Percentiles rank a stretch among this genome's conserved stretches.
These are phyloP conservation scores for Heliopora coerulea DNA, from an alignment of 92 coral and sea anemone species.

Conservation along the genomic window DNA sequence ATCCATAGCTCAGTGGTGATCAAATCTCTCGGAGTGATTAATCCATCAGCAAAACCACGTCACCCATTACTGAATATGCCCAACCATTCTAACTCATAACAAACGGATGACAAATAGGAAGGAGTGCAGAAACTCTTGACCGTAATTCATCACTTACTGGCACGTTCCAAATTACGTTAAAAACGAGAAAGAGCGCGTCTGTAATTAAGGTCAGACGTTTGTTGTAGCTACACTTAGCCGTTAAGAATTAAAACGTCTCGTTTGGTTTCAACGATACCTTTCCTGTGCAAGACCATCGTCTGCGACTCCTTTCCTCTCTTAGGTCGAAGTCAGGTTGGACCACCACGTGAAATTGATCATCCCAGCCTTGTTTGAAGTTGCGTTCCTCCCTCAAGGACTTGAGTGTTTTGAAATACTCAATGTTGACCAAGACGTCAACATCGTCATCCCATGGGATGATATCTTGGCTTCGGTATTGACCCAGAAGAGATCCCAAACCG, in stretches of 20 bases:
- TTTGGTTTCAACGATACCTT: not conserved
- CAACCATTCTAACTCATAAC: too few relatives aligned
- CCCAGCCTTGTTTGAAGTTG: not conserved
- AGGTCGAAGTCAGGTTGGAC: not conserved
- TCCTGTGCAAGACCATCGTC: not conserved
- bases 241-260: not conserved
- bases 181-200: not conserved
- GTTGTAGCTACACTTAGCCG: too few relatives aligned
- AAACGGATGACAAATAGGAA: too few relatives aligned
- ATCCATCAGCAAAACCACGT: too few relatives aligned
- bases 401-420: not conserved
- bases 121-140: too few relatives aligned
- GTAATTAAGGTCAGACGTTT: too few relatives aligned
- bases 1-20: too few relatives aligned
- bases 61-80: too few relatives aligned
- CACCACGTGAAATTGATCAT: not conserved
- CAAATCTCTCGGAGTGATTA: too few relatives aligned
- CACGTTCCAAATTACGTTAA: not conserved
- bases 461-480: not conserved
- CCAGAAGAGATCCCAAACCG: not conserved
- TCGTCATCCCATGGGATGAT: constrained; percentile 1
- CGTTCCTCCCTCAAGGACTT: not conserved
- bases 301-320: not conserved
- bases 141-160: too few relatives aligned
- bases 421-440: constrained; percentile 1